Evolutionary conservation across 2,888 invertebrate genomes (phyloP), one percentile per base, ranked within the genome.

Genomic region (Patella depressa): DNA sequence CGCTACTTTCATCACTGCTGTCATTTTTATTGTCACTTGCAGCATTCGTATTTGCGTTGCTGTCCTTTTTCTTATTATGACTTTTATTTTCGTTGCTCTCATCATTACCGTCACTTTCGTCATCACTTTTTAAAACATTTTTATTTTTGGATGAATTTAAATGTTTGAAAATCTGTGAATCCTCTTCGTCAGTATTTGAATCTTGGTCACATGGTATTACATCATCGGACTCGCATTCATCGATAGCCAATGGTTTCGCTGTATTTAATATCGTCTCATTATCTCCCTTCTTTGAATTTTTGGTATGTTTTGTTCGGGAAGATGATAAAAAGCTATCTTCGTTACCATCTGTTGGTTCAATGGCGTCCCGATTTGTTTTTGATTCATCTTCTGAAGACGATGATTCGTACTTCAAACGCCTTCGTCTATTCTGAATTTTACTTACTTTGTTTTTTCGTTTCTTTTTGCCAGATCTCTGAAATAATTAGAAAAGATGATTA

Each of bases 41-140:
- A n/a, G 65, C 14, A 0, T 65, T 24, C 24, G 2, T 24, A 24
- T 65, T 24, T 11, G 12, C 24, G 12, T 24, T 24, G 24, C 65
- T 19, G 3, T 65, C 65, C 2, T 65, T 24, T 24, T 19, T 24
- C 19, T 65, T 65, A 9, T 19, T 15, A 9, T 9, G 45, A 45
- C 45, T 9, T 45, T 45, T 15, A 12, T 24, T 24, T 11, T 19
- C 24, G 12, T 65, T 3, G n/a, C 19, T 19, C 24, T 65, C 19
- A 9, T 65, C 19, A 65, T 19, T 65, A 11, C 3, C 3, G 12
- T 65, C 65, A 65, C 65, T 65, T 65, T 65, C 65, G 24, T 24
- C 24, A n/a, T 65, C 65, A 65, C 65, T 65, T 15, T 65, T 65
- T 14, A 65, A 65, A 65, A 65, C 24, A 24, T 65, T 65, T 24